These are phyloP conservation scores for Python bivittatus DNA, from an alignment of 2,113 vertebrate genomes.

Conservation along the genomic window DNA sequence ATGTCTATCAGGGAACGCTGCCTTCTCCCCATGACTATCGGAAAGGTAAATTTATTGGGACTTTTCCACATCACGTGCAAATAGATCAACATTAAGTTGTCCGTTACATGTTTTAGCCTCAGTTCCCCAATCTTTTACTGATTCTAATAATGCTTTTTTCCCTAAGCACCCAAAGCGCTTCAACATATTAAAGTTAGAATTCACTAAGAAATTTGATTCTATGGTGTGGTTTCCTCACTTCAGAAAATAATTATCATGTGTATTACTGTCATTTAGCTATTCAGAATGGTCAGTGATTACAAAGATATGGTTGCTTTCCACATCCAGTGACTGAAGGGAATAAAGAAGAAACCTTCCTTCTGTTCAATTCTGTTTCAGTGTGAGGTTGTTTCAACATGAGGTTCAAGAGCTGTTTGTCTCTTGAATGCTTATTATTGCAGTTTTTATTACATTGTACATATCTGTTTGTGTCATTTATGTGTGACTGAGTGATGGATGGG, in stretches of 20 bases:
- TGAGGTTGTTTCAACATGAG: not conserved
- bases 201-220: not conserved
- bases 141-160: not conserved
- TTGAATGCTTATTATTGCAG: not conserved
- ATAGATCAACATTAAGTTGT: not conserved
- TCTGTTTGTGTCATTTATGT: not conserved
- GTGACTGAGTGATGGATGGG: not conserved
- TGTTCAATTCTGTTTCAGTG: not conserved
- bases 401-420: not conserved
- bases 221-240: not conserved
- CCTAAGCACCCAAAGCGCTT: not conserved
- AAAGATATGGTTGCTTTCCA: too few species aligned
- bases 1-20: constrained; percentile 91
- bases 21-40: constrained; percentile 83
- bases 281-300: too few species aligned
- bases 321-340: not conserved
- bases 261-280: not conserved
- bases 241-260: not conserved
- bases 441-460: not conserved
- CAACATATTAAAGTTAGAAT: not conserved
- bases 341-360: not conserved
- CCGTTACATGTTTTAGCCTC: not conserved
- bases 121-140: not conserved
- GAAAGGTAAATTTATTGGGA: constrained; percentile 72
- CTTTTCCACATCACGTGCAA: not conserved